These are phyloP conservation scores for Nesometra sesokonis DNA, from an alignment of 35 echinoderm and acorn worm genomes.

Conservation along the genomic window DNA sequence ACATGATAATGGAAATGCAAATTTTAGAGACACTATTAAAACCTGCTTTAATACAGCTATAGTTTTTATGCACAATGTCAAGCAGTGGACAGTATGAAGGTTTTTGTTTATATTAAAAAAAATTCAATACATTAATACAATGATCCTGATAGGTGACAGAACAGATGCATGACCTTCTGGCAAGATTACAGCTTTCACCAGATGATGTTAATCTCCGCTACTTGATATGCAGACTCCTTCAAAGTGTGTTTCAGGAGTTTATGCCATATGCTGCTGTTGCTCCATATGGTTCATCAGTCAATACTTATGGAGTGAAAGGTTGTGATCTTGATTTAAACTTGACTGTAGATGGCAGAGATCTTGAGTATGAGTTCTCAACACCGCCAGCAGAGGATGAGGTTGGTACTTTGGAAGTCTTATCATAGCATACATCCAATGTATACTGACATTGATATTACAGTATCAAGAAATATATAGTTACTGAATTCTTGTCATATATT, in stretches of 20 bases:
- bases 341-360: slow-evolving; percentile 5
- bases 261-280: slow-evolving; percentile 49
- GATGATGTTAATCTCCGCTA: slow-evolving; percentile 53
- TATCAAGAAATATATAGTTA: too few relatives aligned
- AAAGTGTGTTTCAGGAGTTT: slow-evolving; percentile 75
- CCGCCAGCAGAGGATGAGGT: slow-evolving; percentile 1
- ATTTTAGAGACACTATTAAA: too few relatives aligned
- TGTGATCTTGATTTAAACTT: slow-evolving; percentile 78
- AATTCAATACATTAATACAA: too few relatives aligned
- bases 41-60: too few relatives aligned
- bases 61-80: too few relatives aligned
- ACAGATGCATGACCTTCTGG: slow-evolving; percentile 56
- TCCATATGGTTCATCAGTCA: slow-evolving; percentile 93
- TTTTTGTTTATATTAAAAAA: too few relatives aligned
- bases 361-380: slow-evolving; percentile 33
- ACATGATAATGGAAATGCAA: too few relatives aligned
- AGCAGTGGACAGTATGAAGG: too few relatives aligned
- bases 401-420: too few relatives aligned
- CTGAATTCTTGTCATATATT: too few relatives aligned
- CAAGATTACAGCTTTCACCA: slow-evolving; percentile 4
- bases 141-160: slow-evolving; percentile 29
- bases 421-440: too few relatives aligned
- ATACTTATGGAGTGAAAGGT: slow-evolving; percentile 63
- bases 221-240: slow-evolving; percentile 63
- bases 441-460: too few relatives aligned